Evolutionary conservation across 1,140 invertebrate genomes (phyloP).

Genomic region (Centruroides sculpturatus): DNA sequence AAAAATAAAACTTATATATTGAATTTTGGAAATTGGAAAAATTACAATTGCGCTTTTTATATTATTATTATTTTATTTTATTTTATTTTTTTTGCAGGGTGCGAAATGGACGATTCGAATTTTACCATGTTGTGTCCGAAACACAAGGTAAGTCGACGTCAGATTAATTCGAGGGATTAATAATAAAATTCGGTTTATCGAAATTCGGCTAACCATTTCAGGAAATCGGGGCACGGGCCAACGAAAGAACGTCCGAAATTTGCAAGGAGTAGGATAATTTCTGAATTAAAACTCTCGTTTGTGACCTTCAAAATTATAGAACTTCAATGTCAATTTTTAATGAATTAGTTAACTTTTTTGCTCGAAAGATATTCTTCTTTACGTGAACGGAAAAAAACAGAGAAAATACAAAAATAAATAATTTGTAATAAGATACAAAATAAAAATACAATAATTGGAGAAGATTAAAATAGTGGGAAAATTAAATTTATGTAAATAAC

Average conservation of each 20-base stretch:
- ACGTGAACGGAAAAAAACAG: no score
- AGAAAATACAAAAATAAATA: neutral
- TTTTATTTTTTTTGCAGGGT: slow-evolving; percentile 12
- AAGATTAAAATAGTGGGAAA: neutral
- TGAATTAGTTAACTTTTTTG: neutral
- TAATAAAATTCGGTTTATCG: neutral
- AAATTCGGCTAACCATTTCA: neutral
- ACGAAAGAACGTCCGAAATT: neutral
- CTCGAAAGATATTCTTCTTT: no score
- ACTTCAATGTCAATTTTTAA: neutral
- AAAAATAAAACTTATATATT: no score
- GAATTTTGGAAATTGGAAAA: no score
- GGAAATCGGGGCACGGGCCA: neutral
- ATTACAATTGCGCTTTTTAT: no score
- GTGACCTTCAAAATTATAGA: neutral
- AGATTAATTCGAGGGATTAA: neutral
- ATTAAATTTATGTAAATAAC: neutral
- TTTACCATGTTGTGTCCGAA: neutral
- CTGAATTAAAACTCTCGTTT: neutral
- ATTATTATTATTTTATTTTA: no score
- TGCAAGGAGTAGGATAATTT: neutral
- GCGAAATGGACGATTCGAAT: neutral
- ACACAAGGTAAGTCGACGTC: neutral
- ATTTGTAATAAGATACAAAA: neutral
- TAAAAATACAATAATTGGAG: neutral